These are phyloP conservation scores for Kryptolebias marmoratus DNA, from an alignment of 2,113 vertebrate species.

Conservation along the genomic window DNA sequence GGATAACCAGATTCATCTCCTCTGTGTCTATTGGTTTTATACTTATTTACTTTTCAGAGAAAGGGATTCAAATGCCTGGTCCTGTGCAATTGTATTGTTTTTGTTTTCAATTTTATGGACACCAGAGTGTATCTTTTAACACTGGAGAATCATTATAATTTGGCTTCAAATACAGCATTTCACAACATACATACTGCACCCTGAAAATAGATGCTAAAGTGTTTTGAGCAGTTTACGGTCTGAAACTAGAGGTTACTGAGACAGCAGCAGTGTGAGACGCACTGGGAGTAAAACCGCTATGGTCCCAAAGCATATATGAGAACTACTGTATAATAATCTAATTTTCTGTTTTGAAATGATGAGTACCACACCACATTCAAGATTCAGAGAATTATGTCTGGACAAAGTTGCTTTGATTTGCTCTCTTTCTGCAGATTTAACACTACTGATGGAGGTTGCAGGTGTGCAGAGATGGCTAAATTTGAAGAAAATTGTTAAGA, in stretches of 20 bases:
- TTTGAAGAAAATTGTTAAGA: conserved; percentile 37
- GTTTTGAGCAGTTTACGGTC: neutral
- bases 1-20: neutral
- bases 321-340: conserved; percentile 22
- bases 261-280: neutral
- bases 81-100: neutral
- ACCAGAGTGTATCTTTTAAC: neutral
- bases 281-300: neutral
- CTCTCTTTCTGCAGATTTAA: neutral
- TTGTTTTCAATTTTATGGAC: neutral
- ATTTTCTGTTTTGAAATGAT: conserved; percentile 25
- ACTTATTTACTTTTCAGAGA: neutral
- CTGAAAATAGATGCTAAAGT: neutral
- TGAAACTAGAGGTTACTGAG: neutral
- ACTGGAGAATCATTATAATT: neutral
- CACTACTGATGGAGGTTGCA: neutral
- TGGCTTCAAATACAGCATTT: neutral
- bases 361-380: conserved; percentile 31
- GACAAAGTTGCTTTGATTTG: conserved; percentile 13
- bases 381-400: conserved; percentile 30
- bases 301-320: conserved; percentile 18
- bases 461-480: conserved; percentile 16
- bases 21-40: neutral
- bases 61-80: neutral
- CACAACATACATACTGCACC: neutral